A percentile compares a stretch with the other conserved stretches of the same genome.
phyloP scores from a whole-genome alignment of 2,797 vertebrate species.

The Myotis findleyi region DNA sequence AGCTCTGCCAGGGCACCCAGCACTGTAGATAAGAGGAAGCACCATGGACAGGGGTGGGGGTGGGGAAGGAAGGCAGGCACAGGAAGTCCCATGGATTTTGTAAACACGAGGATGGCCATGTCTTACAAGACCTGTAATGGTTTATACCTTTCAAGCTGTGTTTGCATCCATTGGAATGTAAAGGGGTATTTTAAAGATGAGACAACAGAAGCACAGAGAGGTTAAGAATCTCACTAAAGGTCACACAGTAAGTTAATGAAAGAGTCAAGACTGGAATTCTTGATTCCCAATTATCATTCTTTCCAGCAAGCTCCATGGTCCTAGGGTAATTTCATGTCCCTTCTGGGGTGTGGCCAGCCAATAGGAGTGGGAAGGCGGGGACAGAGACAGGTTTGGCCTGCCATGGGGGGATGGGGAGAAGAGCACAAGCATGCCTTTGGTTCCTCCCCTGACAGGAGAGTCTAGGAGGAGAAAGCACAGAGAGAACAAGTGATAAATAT shows the following conservation, averaged over 20 bases:
- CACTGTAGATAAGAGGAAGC: not conserved
- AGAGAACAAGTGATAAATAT: not conserved
- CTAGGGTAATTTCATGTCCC: not conserved
- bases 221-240: not conserved
- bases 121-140: not conserved
- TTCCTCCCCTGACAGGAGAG: not conserved
- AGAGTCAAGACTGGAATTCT: not conserved
- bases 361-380: not conserved
- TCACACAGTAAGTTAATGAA: not conserved
- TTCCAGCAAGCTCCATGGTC: not conserved
- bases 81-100: not conserved
- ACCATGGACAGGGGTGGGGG: not conserved
- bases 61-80: not conserved
- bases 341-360: fast-evolving
- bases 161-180: not conserved
- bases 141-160: not conserved
- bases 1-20: too few relatives aligned
- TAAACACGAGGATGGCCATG: not conserved
- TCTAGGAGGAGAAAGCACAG: not conserved
- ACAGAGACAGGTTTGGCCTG: not conserved
- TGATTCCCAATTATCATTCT: not conserved
- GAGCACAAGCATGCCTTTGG: not conserved
- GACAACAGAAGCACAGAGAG: conserved; percentile 42
- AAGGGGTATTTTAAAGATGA: not conserved
- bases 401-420: not conserved